These are phyloP conservation scores for Eleutherodactylus coqui DNA, from an alignment of 2,797 vertebrate species.

Conservation along the genomic window DNA sequence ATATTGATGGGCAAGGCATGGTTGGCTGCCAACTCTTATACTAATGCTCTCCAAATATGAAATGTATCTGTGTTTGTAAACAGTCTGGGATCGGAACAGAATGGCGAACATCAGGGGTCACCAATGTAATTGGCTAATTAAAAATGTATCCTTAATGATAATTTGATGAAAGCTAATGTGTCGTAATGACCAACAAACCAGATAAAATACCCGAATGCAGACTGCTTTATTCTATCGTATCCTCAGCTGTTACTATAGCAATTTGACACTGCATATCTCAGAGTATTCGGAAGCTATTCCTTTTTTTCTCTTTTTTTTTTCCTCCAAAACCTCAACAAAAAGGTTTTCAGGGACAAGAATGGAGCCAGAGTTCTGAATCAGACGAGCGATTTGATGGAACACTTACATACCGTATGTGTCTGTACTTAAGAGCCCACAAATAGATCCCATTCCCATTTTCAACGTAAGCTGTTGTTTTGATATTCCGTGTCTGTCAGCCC, in stretches of 20 bases:
- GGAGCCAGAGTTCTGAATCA: background rate
- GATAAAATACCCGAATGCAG: conserved; percentile 10
- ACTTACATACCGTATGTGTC: conserved; percentile 10
- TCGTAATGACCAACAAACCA: background rate
- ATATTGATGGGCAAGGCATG: background rate
- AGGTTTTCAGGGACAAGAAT: conserved; percentile 15
- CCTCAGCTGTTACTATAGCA: conserved; percentile 52
- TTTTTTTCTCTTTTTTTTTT: background rate
- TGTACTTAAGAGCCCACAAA: conserved; percentile 18
- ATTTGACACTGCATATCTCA: conserved; percentile 39
- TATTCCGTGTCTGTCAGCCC: conserved; percentile 11
- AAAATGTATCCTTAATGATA: conserved; percentile 2
- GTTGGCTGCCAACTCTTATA: background rate
- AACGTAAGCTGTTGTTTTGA: conserved; percentile 28
- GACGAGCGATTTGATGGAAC: background rate
- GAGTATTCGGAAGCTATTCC: conserved; percentile 3
- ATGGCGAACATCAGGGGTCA: background rate
- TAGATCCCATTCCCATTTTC: conserved; percentile 20
- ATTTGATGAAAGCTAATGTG: background rate
- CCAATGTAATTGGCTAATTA: background rate
- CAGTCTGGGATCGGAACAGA: background rate
- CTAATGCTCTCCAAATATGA: background rate
- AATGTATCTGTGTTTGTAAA: background rate
- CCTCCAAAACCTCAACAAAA: conserved; percentile 33
- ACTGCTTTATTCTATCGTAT: background rate